A percentile compares a stretch with the other conserved stretches of the same genome.
phyloP scores from a whole-genome alignment of 2,797 vertebrate genomes.

The Enteromius anoplus region DNA sequence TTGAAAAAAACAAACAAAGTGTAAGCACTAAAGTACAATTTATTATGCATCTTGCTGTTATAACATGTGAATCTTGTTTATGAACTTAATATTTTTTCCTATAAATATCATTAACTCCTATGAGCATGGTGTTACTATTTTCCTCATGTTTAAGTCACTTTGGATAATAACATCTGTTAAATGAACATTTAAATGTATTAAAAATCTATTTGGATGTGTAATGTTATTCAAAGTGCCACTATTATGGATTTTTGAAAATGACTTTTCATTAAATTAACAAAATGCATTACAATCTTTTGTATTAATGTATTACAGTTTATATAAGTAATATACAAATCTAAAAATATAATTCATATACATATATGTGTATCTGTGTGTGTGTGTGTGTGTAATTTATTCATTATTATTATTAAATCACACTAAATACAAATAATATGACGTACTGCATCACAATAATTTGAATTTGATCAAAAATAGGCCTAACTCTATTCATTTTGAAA shows the following conservation, averaged over 20 bases:
- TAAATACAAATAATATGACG: neutral
- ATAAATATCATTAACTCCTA: neutral
- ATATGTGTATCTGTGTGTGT: too few relatives aligned
- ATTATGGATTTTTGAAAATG: too few relatives aligned
- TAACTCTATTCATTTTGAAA: neutral
- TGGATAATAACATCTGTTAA: neutral
- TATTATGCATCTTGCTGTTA: too few relatives aligned
- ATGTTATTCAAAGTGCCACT: neutral
- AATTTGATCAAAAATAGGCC: neutral
- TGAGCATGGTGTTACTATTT: neutral
- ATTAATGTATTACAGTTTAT: too few relatives aligned
- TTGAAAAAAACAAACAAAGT: neutral
- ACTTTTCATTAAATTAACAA: too few relatives aligned
- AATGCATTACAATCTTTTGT: neutral
- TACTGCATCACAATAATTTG: neutral
- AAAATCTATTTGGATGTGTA: neutral
- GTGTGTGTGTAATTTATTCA: too few relatives aligned
- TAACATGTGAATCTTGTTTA: neutral
- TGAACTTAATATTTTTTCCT: neutral
- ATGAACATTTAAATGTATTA: neutral
- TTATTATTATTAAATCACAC: too few relatives aligned
- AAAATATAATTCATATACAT: too few relatives aligned
- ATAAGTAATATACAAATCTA: too few relatives aligned
- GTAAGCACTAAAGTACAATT: neutral
- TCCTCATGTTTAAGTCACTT: neutral